A percentile compares a stretch with the other conserved stretches of the same genome.
Conservation (phyloP, 2,797 vertebrate species). For the Masticophis lateralis region DNA sequence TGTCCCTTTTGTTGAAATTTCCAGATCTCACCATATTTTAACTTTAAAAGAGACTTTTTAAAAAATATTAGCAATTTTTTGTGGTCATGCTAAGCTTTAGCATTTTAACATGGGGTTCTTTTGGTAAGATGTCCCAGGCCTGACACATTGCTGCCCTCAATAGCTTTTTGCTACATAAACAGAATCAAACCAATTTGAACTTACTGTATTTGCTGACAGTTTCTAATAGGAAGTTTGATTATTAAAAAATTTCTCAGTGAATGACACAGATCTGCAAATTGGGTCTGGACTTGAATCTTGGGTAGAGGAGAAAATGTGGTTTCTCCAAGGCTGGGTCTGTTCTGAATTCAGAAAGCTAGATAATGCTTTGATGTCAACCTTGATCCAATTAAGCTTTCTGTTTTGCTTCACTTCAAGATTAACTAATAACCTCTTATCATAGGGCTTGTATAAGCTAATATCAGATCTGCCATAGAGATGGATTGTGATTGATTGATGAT, state of each 20-base stretch:
- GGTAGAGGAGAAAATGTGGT: not conserved
- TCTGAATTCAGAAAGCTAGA: not conserved
- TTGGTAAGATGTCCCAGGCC: not conserved
- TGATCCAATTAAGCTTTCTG: not conserved
- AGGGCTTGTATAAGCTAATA: not conserved
- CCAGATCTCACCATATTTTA: not conserved
- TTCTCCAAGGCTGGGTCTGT: not conserved
- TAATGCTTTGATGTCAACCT: not conserved
- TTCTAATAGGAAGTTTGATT: not conserved
- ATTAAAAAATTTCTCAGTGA: not conserved
- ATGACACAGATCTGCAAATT: not conserved
- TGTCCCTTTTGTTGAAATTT: not conserved
- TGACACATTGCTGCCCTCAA: not conserved
- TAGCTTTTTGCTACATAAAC: not conserved
- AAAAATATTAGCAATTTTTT: not conserved
- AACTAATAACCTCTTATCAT: not conserved
- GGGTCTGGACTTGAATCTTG: not conserved
- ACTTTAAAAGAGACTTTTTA: not conserved
- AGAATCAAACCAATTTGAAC: not conserved
- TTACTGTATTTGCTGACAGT: not conserved
- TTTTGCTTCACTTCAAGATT: not conserved
- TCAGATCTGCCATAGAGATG: not conserved
- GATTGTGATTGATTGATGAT: not conserved
- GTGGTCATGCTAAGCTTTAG: not conserved
- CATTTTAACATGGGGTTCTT: not conserved